phyloP scores from a whole-genome alignment of 2,888 invertebrate species.

The Phaonia tiefii region DNA sequence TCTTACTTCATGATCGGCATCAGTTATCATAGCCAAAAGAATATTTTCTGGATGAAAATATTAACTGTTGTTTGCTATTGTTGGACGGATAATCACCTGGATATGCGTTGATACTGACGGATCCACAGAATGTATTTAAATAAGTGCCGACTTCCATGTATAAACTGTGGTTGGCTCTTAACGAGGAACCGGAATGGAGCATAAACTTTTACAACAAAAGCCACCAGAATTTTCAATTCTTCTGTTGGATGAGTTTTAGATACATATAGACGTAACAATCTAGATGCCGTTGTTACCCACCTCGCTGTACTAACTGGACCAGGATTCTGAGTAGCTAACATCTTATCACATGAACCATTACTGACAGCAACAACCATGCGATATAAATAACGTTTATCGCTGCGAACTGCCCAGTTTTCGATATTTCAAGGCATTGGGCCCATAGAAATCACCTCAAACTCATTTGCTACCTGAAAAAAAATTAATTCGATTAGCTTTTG shows the following conservation, averaged over 20 bases:
- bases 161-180: slow-evolving; percentile 15
- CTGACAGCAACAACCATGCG: neutral
- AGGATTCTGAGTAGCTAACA: neutral
- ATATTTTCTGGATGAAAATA: slow-evolving; percentile 16
- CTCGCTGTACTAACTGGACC: too few species aligned
- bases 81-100: slow-evolving; percentile 28
- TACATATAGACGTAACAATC: slow-evolving; percentile 19
- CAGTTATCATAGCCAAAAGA: slow-evolving; percentile 5
- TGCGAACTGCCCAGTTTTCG: neutral
- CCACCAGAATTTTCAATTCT: slow-evolving; percentile 38
- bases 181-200: slow-evolving; percentile 21
- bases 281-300: neutral
- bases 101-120: slow-evolving; percentile 11
- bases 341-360: neutral
- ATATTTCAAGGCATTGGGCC: neutral
- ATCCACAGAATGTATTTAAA: slow-evolving; percentile 41
- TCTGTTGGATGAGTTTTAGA: slow-evolving; percentile 14
- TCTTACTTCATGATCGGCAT: neutral
- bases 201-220: slow-evolving; percentile 30
- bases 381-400: neutral
- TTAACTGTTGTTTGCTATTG: slow-evolving; percentile 23
- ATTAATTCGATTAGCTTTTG: too few species aligned
- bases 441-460: neutral
- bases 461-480: neutral
- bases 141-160: slow-evolving; percentile 32